Conservation (phyloP, 2,113 vertebrate species). For the Tilapia sparmanii region DNA sequence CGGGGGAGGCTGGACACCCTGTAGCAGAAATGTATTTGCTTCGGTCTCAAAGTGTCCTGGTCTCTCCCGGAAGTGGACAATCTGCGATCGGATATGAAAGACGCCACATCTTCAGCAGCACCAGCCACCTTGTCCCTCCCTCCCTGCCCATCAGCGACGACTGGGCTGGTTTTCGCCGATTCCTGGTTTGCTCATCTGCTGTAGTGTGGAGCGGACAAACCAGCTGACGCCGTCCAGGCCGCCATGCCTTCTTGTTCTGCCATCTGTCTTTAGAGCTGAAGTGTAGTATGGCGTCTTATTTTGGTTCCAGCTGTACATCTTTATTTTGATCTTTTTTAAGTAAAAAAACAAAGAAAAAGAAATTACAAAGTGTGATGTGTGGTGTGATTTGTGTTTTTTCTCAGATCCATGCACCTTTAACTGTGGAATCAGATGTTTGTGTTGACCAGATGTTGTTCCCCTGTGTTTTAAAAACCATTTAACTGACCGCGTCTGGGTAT, state of each 20-base stretch:
- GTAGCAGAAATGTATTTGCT: conserved; percentile 41
- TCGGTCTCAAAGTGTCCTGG: neutral
- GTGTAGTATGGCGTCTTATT: conserved; percentile 51
- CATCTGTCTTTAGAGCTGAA: conserved; percentile 55
- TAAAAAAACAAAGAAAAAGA: conserved; percentile 58
- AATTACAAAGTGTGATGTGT: conserved; percentile 38
- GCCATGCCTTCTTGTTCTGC: conserved; percentile 34
- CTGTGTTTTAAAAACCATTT: neutral
- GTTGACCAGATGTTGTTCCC: neutral
- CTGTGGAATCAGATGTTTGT: neutral
- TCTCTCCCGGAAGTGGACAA: conserved; percentile 25
- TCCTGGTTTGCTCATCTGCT: neutral
- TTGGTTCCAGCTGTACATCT: conserved; percentile 67
- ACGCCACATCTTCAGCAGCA: neutral
- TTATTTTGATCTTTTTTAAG: conserved; percentile 75
- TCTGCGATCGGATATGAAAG: neutral
- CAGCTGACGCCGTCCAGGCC: conserved; percentile 21
- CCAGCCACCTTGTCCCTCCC: neutral
- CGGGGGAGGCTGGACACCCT: conserved; percentile 38
- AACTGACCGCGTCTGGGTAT: accelerated
- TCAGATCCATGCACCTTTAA: neutral
- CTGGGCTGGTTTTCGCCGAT: neutral
- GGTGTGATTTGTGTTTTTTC: conserved; percentile 17
- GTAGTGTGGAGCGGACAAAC: neutral
- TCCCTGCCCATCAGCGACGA: neutral